Percentiles rank a stretch among this genome's conserved stretches.
These are phyloP conservation scores for Drosophila pruinosa DNA, from an alignment of 1,140 invertebrate genomes.

Conservation along the genomic window DNA sequence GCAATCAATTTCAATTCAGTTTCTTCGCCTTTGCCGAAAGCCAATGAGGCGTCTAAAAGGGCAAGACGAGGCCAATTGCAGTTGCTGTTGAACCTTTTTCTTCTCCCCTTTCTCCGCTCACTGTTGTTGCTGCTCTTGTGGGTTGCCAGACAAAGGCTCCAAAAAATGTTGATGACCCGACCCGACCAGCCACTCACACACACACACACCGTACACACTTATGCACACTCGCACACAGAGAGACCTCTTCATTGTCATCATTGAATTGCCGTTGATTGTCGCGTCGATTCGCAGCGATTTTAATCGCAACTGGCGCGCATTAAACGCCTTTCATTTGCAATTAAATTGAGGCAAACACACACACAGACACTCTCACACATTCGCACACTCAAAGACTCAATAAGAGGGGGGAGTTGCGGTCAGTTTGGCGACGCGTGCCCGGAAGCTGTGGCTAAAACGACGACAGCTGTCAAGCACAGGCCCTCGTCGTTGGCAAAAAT, in stretches of 20 bases:
- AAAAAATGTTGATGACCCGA: constrained; percentile 75
- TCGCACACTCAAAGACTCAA: background rate
- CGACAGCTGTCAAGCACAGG: constrained; percentile 39
- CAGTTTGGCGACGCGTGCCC: constrained; percentile 66
- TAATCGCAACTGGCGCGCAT: constrained; percentile 65
- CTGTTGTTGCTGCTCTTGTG: background rate
- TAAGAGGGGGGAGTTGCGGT: constrained; percentile 47
- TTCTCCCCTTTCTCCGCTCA: constrained; percentile 4
- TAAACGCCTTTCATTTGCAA: constrained; percentile 80
- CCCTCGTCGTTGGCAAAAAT: constrained; percentile 65
- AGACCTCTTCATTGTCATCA: constrained; percentile 64
- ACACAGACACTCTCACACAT: constrained; percentile 17
- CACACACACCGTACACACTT: background rate
- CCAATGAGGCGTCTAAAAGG: constrained; percentile 74
- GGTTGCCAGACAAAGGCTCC: constrained; percentile 51
- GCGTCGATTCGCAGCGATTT: constrained; percentile 77
- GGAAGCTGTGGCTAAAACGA: constrained; percentile 43
- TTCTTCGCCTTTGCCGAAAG: constrained; percentile 65
- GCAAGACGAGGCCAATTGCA: constrained; percentile 75
- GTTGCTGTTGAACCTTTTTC: constrained; percentile 56
- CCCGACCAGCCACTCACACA: constrained; percentile 5
- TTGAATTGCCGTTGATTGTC: constrained; percentile 70
- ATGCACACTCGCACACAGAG: constrained; percentile 25
- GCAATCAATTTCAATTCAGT: constrained; percentile 79
- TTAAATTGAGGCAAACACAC: constrained; percentile 52